phyloP scores from a whole-genome alignment of 2,113 vertebrate genomes.

The Leptosomus discolor region DNA sequence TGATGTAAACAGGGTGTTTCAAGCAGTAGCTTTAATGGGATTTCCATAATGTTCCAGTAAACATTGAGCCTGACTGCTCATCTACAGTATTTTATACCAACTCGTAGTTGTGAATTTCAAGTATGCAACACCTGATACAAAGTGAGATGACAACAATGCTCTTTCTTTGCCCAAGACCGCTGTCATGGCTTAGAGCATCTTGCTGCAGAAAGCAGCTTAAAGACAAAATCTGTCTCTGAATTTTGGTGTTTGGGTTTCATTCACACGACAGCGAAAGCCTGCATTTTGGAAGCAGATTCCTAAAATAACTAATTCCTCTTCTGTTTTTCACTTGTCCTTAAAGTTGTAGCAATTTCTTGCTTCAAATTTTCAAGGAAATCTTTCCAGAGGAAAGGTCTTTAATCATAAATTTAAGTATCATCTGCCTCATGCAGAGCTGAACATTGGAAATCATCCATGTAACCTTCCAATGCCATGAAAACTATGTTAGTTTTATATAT shows the following conservation, averaged over 20 bases:
- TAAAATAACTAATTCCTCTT: background rate
- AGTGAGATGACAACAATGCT: background rate
- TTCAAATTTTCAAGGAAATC: background rate
- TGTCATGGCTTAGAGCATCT: background rate
- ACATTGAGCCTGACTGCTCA: background rate
- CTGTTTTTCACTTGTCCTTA: background rate
- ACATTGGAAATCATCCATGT: background rate
- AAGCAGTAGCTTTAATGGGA: background rate
- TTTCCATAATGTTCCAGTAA: background rate
- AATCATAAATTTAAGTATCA: background rate
- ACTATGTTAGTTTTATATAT: background rate
- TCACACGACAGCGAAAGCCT: background rate
- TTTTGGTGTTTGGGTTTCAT: background rate
- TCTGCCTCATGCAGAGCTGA: background rate
- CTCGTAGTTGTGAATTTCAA: background rate
- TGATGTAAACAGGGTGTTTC: background rate
- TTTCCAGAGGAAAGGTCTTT: background rate
- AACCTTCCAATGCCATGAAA: background rate
- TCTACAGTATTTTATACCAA: background rate
- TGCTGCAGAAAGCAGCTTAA: background rate
- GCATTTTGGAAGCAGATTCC: background rate
- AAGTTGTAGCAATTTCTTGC: background rate
- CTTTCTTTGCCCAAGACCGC: background rate
- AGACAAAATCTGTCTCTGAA: background rate
- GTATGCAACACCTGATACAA: background rate